Evolutionary conservation across 2,888 invertebrate species (phyloP).

Genomic region (Amiota minor): DNA sequence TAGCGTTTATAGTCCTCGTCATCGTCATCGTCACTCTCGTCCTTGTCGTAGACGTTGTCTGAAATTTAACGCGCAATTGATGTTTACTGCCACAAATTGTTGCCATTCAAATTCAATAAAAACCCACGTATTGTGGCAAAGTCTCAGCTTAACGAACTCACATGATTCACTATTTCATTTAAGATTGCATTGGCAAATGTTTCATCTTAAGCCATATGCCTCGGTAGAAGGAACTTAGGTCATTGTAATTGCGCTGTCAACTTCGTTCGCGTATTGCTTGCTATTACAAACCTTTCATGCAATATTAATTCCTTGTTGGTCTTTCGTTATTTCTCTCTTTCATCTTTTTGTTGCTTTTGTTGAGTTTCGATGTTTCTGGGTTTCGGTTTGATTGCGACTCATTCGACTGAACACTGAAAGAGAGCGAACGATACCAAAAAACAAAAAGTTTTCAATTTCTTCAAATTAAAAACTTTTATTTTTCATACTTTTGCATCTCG

Average conservation of each 20-base stretch:
- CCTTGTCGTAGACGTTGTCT: not conserved
- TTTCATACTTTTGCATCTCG: slow-evolving; percentile 31
- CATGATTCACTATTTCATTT: not conserved
- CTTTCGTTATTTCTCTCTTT: no score
- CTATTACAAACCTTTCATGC: slow-evolving; percentile 13
- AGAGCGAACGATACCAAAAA: slow-evolving; percentile 28
- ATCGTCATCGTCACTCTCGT: slow-evolving; percentile 1
- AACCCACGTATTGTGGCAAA: not conserved
- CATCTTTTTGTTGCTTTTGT: no score
- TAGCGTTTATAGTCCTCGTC: not conserved
- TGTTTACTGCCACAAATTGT: slow-evolving; percentile 57
- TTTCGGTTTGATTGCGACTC: slow-evolving; percentile 6
- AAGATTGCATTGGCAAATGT: no score
- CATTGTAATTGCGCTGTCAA: slow-evolving; percentile 1
- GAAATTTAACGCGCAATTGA: slow-evolving; percentile 65
- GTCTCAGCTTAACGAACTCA: slow-evolving; percentile 1
- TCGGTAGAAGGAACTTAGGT: no score
- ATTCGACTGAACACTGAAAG: slow-evolving; percentile 31
- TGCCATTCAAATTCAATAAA: slow-evolving; percentile 35
- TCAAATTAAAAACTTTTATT: slow-evolving; percentile 47
- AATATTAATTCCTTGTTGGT: not conserved
- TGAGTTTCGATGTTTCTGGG: not conserved
- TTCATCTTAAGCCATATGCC: no score
- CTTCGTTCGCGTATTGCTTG: slow-evolving; percentile 16
- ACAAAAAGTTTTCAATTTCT: slow-evolving; percentile 55